A percentile compares a stretch with the other conserved stretches of the same genome.
Conservation (phyloP, 2,797 vertebrate species). For the Poecilia velifera region DNA sequence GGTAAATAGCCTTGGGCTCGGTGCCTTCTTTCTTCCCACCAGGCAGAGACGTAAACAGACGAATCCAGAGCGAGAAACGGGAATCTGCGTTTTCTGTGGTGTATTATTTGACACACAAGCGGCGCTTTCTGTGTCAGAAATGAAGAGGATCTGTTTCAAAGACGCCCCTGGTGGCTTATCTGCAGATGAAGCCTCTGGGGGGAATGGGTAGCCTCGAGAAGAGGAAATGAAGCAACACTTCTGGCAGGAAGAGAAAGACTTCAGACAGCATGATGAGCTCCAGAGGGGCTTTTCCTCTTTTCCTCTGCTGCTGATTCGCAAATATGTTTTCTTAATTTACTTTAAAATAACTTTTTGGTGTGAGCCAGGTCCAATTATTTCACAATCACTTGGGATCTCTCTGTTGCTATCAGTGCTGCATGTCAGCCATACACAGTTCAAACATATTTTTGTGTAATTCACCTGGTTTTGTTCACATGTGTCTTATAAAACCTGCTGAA, state of each 20-base stretch:
- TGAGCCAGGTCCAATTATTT: not conserved
- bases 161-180: slow-evolving; percentile 19
- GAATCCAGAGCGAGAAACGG: not conserved
- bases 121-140: slow-evolving; percentile 40
- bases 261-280: slow-evolving; percentile 14
- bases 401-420: not conserved
- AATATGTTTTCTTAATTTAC: not conserved
- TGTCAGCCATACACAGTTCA: not conserved
- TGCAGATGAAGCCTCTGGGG: slow-evolving; percentile 25
- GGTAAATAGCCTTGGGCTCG: not conserved
- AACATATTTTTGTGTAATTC: not conserved
- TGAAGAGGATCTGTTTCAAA: slow-evolving; percentile 7
- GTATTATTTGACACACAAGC: slow-evolving; percentile 10
- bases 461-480: not conserved
- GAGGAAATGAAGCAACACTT: slow-evolving; percentile 13
- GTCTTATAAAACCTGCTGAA: not conserved
- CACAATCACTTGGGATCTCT: not conserved
- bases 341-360: not conserved
- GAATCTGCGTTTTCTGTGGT: slow-evolving; percentile 1
- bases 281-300: not conserved
- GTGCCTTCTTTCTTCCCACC: not conserved
- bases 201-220: slow-evolving; percentile 14
- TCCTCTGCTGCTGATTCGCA: not conserved
- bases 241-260: slow-evolving; percentile 4
- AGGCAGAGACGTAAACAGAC: not conserved